phyloP scores from a whole-genome alignment of 2,797 vertebrate genomes.

The Micromesistius poutassou region DNA sequence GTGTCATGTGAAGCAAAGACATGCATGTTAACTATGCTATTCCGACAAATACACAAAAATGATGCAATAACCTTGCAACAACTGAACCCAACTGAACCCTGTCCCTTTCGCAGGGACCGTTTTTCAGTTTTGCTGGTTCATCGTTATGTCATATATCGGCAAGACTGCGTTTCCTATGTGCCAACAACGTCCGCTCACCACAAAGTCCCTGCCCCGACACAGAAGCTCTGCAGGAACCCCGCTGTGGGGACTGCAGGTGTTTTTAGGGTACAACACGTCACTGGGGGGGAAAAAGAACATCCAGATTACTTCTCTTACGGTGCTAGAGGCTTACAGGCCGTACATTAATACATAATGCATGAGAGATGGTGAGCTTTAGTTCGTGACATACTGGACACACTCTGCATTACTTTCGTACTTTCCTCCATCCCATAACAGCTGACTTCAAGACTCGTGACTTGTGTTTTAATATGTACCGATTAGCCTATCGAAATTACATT shows the following conservation, averaged over 20 bases:
- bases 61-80: not conserved
- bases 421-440: not conserved
- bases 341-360: not conserved
- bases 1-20: not conserved
- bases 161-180: not conserved
- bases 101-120: no score
- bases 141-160: not conserved
- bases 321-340: not conserved
- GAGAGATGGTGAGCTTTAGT: not conserved
- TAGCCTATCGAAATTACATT: not conserved
- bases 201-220: constrained; percentile 93
- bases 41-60: not conserved
- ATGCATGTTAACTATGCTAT: not conserved
- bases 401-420: not conserved
- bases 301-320: not conserved
- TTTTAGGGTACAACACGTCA: constrained; percentile 95
- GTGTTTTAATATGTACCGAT: not conserved
- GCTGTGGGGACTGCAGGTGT: constrained; percentile 92
- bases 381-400: no score
- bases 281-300: constrained; percentile 61
- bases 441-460: not conserved
- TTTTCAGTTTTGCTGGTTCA: not conserved
- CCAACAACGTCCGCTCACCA: constrained; percentile 75
- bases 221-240: constrained; percentile 93
- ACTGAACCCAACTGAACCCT: not conserved